Conservation (phyloP, 2,888 invertebrate species). For the Eulithis testata region DNA sequence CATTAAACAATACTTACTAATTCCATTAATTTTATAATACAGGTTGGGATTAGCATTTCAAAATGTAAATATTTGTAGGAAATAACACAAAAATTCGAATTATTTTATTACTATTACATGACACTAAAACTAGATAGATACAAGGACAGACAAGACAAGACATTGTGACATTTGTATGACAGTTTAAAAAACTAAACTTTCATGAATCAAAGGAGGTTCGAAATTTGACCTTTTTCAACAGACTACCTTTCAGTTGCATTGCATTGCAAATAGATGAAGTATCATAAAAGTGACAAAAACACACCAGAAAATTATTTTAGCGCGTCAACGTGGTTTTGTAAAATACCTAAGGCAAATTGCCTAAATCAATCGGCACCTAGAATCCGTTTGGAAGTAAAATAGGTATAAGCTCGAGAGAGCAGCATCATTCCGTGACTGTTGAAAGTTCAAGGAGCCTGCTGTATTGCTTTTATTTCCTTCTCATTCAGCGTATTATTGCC, state of each 20-base stretch:
- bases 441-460: constrained; percentile 68
- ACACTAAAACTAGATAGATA: constrained; percentile 50
- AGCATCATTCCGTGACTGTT: constrained; percentile 57
- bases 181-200: background rate
- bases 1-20: constrained; percentile 59
- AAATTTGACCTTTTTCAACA: too few species aligned
- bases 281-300: too few species aligned
- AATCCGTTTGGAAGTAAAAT: constrained; percentile 35
- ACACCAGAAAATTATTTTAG: too few species aligned
- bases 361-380: constrained; percentile 33
- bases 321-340: background rate
- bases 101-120: constrained; percentile 50
- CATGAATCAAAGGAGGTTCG: too few species aligned
- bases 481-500: constrained; percentile 48
- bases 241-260: too few species aligned
- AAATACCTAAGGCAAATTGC: constrained; percentile 8
- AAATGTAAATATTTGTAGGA: constrained; percentile 44
- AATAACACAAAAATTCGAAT: constrained; percentile 44
- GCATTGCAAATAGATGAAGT: too few species aligned
- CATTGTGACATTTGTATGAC: constrained; percentile 19
- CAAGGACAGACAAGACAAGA: constrained; percentile 16
- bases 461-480: constrained; percentile 59
- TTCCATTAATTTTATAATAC: constrained; percentile 75
- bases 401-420: constrained; percentile 51
- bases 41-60: constrained; percentile 78